Percentiles rank a stretch among this genome's conserved stretches.
Evolutionary conservation across 2,113 vertebrate species (phyloP).

Genomic region (Melanostigma gelatinosum): DNA sequence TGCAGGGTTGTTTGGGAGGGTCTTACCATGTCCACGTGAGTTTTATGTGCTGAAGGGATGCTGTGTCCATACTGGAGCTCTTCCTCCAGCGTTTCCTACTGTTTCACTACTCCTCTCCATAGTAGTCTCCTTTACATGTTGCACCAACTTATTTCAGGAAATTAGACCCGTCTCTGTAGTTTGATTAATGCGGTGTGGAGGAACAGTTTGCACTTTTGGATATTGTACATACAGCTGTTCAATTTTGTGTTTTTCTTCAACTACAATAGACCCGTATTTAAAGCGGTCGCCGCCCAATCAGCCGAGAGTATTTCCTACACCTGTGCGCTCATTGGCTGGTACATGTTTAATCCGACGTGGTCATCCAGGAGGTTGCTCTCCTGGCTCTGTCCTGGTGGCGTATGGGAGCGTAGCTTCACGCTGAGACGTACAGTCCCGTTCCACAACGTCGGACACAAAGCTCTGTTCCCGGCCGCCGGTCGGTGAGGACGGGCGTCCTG

Average conservation of each 20-base stretch:
- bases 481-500: slow-evolving; percentile 72
- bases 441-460: slow-evolving; percentile 77
- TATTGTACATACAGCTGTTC: no score
- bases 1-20: no score
- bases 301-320: no score
- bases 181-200: not conserved
- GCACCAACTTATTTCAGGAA: not conserved
- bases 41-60: not conserved
- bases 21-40: not conserved
- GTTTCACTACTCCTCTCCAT: not conserved
- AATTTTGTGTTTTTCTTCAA: no score
- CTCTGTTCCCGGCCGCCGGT: slow-evolving; percentile 69
- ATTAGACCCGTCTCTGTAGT: not conserved
- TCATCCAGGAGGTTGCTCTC: slow-evolving; percentile 74
- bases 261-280: no score
- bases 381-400: slow-evolving; percentile 85
- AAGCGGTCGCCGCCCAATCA: no score
- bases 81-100: not conserved
- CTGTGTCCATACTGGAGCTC: no score
- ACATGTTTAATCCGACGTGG: slow-evolving; percentile 50
- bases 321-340: no score
- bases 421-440: slow-evolving; percentile 79
- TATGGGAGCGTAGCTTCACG: slow-evolving; percentile 77
- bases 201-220: no score
- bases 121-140: not conserved